Base-by-base conservation (phyloP, 2,888 invertebrate species). In the Hedychridium roseum region DNA sequence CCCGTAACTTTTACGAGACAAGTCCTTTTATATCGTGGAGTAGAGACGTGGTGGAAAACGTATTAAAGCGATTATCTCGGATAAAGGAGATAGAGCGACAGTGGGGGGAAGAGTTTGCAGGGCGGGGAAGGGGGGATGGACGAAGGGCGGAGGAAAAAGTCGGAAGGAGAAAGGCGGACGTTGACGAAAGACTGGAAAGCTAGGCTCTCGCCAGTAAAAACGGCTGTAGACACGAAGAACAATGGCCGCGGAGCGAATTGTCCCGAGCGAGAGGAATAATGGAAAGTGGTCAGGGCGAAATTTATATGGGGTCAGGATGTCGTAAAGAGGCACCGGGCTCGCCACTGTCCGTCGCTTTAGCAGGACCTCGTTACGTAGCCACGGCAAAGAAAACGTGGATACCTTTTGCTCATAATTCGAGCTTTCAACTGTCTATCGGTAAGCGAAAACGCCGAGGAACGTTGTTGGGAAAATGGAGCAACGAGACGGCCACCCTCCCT, bases 21-120 rank as follows among this genome's bases (percentile, higher is more conserved):
- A 60, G 53, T 39, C 54, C 50, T 60, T 57, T 60, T 57, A 51
- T 51, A 46, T 51, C 53, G 53, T 45, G 45, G 36, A 31, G 43
- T 30, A 43, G 48, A 44, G 52, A 54, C 54, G 32, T 54, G 52
- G 42, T 53, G 53, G 54, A 45, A 60, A 57, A 63, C 50, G 60
- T 63, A 60, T 63, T 63, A 63, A 63, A 63, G 50, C 54, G 60
- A 63, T 63, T 63, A 63, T 60, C 57, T 59, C 39, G 57, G 47
- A 40, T 36, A 44, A 45, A 39, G 50, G 44, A 43, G 40, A 50
- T 42, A 47, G 21, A 53, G 37, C 28, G n/a, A n/a, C n/a, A 28
- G 18, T 2, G 35, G 35, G 11, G 30, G 30, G 27, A 27, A 11
- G 27, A 7, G 9, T 11, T 4, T 9, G n/a, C n/a, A 27, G 3